These are phyloP conservation scores for Ichneumoninae sp. DNA, from an alignment of 2,888 invertebrate genomes.

Conservation along the genomic window DNA sequence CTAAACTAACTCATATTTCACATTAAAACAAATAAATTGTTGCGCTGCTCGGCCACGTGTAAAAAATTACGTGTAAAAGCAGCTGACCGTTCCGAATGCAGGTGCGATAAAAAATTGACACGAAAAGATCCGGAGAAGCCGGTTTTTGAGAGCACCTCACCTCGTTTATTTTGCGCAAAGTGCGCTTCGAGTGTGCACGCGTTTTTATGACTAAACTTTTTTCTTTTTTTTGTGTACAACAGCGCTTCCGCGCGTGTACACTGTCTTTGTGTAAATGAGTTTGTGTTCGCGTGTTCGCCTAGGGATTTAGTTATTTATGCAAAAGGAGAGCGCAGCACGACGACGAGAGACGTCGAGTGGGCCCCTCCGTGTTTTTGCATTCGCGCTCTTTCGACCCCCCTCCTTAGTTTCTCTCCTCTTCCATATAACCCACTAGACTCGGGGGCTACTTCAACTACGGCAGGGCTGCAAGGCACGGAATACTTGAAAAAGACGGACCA, in stretches of 20 bases:
- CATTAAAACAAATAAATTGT: too few species aligned
- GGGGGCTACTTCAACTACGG: conserved; percentile 15
- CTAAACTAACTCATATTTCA: too few species aligned
- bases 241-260: neutral
- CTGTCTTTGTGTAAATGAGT: conserved; percentile 44
- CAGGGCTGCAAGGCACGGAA: conserved; percentile 18
- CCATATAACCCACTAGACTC: conserved; percentile 17
- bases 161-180: neutral
- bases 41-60: too few species aligned
- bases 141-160: neutral
- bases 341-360: conserved; percentile 39
- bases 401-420: neutral
- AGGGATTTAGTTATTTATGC: conserved; percentile 67
- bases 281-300: conserved; percentile 42
- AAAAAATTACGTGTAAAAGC: too few species aligned
- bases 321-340: conserved; percentile 36
- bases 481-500: conserved; percentile 42
- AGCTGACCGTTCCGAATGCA: neutral
- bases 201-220: conserved; percentile 1
- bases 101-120: neutral
- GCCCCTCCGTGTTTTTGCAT: conserved; percentile 33
- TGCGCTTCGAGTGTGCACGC: neutral
- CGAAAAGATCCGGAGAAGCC: neutral
- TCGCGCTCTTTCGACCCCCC: conserved; percentile 29
- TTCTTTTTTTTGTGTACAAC: neutral